Evolutionary conservation across 2,113 vertebrate genomes (phyloP).

Genomic region (Ceratotherium simum): DNA sequence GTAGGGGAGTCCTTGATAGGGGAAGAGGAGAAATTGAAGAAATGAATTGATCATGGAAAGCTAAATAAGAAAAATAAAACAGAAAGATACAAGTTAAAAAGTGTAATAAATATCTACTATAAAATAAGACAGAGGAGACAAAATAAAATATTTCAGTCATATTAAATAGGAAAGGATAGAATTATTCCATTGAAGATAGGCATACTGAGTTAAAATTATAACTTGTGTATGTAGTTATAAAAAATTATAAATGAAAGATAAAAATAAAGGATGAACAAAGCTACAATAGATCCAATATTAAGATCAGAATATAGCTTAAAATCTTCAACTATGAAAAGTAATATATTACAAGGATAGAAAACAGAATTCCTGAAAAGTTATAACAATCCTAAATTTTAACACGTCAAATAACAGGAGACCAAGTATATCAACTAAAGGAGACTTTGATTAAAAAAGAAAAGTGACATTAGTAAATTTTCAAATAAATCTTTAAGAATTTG

Average conservation of each 20-base stretch:
- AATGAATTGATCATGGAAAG: neutral
- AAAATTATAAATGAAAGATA: neutral
- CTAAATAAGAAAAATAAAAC: neutral
- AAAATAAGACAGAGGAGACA: neutral
- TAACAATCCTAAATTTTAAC: neutral
- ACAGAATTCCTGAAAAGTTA: neutral
- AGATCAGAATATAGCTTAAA: neutral
- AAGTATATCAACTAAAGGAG: neutral
- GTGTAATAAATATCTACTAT: neutral
- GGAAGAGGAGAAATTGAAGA: neutral
- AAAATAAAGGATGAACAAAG: neutral
- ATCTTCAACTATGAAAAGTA: neutral
- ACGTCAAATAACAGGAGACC: neutral
- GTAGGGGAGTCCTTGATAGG: neutral
- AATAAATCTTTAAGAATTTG: neutral
- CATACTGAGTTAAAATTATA: neutral
- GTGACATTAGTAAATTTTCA: neutral
- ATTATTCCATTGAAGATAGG: neutral
- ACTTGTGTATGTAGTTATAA: neutral
- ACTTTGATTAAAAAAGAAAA: neutral
- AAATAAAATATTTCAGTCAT: neutral
- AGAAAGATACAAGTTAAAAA: neutral
- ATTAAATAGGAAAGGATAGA: neutral
- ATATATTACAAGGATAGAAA: neutral
- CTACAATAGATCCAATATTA: neutral